Base-by-base conservation (phyloP, 1,140 invertebrate species). In the Penaeus chinensis region DNA sequence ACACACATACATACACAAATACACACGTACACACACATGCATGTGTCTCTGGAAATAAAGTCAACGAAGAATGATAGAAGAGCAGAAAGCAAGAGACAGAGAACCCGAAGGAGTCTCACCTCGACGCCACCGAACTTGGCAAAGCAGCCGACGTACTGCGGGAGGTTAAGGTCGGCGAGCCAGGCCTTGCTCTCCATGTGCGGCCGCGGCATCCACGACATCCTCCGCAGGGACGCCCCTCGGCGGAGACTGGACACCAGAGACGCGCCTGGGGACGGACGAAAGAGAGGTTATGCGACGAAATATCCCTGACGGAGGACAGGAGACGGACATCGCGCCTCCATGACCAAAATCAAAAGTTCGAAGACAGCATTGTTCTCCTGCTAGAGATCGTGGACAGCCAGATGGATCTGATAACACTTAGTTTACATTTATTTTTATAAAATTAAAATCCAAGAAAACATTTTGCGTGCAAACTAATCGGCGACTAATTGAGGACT, bases 151-250 rank as follows among this genome's bases (percentile, higher is more conserved):
- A 66, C 63, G 69, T 87, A 87, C 32, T 82, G 47, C 5, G 61
- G 66, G 32, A 87, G 86, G 71, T 83, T 81, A 16, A 87, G 86
- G 66, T 80, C 66, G 27, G 86, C 63, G 71, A 87, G 86, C 86
- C 86, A 87, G 3, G 86, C 37, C 61, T 77, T 82, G 71, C 79
- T 76, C 24, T 87, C 86, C 79, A 87, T 66, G 86, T 87, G 86
- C 13, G 86, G 86, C n/a, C 86, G 80, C 2, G 86, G 86, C 66
- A 87, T 66, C 86, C 69, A 82, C n/a, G 86, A 83, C 86, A 87
- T 87, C 80, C 86, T 76, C n/a, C 86, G 86, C 24, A 87, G 85
- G 66, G 78, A 82, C 24, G 81, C 69, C 27, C 86, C 80, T 11
- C 86, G 86, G 32, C 86, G 86, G 0, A 87, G 81, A 27, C 69